Evolutionary conservation across 2,113 vertebrate genomes (phyloP).

Genomic region (Lichenostomus cassidix): DNA sequence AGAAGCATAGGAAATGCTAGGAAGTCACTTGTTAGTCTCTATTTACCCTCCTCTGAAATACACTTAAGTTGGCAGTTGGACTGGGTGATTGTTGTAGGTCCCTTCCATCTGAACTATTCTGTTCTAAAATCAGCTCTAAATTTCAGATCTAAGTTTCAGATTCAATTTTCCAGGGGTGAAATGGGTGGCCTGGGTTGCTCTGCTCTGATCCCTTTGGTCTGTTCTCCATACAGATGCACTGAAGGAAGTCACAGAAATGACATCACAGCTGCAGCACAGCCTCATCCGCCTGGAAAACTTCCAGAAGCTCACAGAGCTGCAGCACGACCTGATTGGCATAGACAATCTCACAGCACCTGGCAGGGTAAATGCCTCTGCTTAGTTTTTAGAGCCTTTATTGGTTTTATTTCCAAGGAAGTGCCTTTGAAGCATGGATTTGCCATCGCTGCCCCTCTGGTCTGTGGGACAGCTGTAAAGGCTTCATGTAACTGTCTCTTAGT

Average conservation of each 20-base stretch:
- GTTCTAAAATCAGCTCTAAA: background rate
- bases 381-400: background rate
- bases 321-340: constrained; percentile 88
- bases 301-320: constrained; percentile 94
- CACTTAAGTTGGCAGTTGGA: background rate
- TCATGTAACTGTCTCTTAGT: background rate
- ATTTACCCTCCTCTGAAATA: background rate
- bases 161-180: background rate
- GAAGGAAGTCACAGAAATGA: constrained; percentile 85
- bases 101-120: background rate
- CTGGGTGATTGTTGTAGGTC: rapidly evolving
- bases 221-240: constrained; percentile 79
- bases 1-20: background rate
- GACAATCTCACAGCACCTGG: constrained; percentile 85
- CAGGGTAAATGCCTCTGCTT: constrained; percentile 76
- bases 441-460: background rate
- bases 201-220: background rate
- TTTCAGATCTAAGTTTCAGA: background rate
- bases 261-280: constrained; percentile 84
- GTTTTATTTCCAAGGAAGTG: background rate
- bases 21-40: background rate
- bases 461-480: background rate
- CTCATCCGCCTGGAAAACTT: constrained; percentile 92
- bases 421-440: background rate
- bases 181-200: background rate